Evolutionary conservation across 2,113 vertebrate genomes (phyloP).

Genomic region (Pseudopipra pipra): DNA sequence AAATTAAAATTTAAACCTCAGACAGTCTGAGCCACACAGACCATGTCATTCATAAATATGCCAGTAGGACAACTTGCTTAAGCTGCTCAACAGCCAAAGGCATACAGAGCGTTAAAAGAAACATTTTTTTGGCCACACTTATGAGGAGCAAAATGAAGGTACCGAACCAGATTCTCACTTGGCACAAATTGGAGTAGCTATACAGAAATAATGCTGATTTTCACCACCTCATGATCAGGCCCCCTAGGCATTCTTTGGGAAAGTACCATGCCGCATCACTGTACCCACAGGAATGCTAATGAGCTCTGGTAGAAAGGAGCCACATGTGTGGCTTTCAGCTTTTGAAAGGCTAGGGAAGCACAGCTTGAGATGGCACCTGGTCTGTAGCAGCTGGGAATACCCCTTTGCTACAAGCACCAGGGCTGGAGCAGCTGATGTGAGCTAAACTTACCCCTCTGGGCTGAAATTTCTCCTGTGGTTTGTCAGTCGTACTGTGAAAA

Average conservation of each 20-base stretch:
- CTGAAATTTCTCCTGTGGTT: constrained; percentile 53
- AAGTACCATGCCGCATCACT: constrained; percentile 4
- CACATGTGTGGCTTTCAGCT: background rate
- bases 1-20: constrained; percentile 18
- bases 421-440: constrained; percentile 4
- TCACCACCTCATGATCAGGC: background rate
- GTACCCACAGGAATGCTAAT: constrained; percentile 28
- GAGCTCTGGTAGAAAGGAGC: constrained; percentile 17
- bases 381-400: constrained; percentile 26
- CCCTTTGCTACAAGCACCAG: constrained; percentile 29
- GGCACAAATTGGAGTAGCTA: background rate
- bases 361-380: constrained; percentile 27
- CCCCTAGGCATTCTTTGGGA: constrained; percentile 18
- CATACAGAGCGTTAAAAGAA: background rate
- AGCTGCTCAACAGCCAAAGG: constrained; percentile 34
- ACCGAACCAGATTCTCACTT: background rate
- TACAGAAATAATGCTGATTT: background rate
- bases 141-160: background rate
- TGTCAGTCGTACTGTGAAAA: constrained; percentile 38
- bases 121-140: background rate
- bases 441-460: constrained; percentile 57
- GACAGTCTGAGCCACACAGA: constrained; percentile 26
- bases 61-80: background rate
- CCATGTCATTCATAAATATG: constrained; percentile 4
- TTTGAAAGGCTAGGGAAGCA: background rate